Percentiles rank a stretch among this genome's conserved stretches.
These are phyloP conservation scores for Rynchops niger DNA, from an alignment of 2,113 vertebrate species.

Conservation along the genomic window DNA sequence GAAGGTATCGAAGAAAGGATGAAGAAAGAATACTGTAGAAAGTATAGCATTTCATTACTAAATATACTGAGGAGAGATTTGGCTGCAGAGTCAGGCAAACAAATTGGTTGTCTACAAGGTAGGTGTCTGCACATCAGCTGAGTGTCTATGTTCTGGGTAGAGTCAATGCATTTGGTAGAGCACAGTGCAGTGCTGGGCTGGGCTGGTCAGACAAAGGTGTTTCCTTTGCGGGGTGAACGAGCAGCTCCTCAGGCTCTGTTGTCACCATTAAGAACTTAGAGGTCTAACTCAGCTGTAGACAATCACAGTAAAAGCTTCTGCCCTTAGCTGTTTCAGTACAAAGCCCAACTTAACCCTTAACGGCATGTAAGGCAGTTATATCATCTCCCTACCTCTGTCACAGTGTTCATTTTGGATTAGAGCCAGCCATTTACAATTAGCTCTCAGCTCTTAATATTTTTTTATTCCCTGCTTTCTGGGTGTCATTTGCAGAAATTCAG, in stretches of 20 bases:
- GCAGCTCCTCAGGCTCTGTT: not conserved
- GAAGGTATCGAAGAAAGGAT: not conserved
- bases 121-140: not conserved
- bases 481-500: not conserved
- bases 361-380: not conserved
- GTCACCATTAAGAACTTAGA: not conserved
- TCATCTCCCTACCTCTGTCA: not conserved
- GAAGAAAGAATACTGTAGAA: not conserved
- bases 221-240: rapidly evolving
- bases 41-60: not conserved
- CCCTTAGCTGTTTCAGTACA: not conserved
- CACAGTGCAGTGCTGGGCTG: not conserved
- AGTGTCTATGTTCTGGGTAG: not conserved
- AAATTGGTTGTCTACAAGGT: not conserved
- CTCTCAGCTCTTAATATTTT: not conserved
- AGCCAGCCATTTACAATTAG: not conserved
- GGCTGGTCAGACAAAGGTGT: not conserved
- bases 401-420: not conserved
- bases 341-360: not conserved
- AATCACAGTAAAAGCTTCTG: not conserved
- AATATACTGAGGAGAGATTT: not conserved
- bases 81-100: not conserved
- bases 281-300: not conserved
- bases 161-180: not conserved
- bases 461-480: not conserved